phyloP scores from a whole-genome alignment of 2,797 vertebrate genomes.

The Enoplosus armatus region DNA sequence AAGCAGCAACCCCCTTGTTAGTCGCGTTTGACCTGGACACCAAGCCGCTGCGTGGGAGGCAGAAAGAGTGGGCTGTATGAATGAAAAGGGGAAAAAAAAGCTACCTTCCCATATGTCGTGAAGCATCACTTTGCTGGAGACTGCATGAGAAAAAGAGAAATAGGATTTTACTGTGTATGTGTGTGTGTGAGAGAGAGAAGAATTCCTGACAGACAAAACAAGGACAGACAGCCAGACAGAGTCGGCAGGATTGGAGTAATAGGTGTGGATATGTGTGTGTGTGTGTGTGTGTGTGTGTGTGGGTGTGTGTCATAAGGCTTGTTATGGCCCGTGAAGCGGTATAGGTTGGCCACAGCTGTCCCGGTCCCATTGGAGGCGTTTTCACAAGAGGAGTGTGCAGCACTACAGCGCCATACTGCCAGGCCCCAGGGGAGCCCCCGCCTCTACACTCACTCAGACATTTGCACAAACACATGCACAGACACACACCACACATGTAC shows the following conservation, averaged over 20 bases:
- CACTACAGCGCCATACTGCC: slow-evolving; percentile 82
- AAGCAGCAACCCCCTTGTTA: slow-evolving; percentile 34
- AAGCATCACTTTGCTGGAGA: slow-evolving; percentile 56
- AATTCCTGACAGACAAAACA: slow-evolving; percentile 60
- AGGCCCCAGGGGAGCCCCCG: slow-evolving; percentile 82
- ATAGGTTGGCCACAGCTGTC: slow-evolving; percentile 87
- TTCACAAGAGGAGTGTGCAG: slow-evolving; percentile 80
- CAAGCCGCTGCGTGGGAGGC: slow-evolving; percentile 44
- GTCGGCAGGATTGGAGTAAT: slow-evolving; percentile 56
- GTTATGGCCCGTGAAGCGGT: slow-evolving; percentile 82
- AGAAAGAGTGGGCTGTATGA: slow-evolving; percentile 43
- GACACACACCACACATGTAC: slow-evolving; percentile 39
- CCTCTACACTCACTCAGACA: slow-evolving; percentile 64
- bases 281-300: slow-evolving; percentile 52
- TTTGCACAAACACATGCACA: slow-evolving; percentile 44
- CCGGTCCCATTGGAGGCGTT: slow-evolving; percentile 81
- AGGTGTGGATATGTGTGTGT: slow-evolving; percentile 39
- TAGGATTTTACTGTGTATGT: slow-evolving; percentile 35
- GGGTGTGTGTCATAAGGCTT: slow-evolving; percentile 78
- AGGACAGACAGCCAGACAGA: slow-evolving; percentile 65
- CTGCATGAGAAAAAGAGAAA: slow-evolving; percentile 43
- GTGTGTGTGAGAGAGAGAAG: slow-evolving; percentile 24
- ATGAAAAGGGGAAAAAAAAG: slow-evolving; percentile 33
- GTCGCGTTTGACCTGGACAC: slow-evolving; percentile 50
- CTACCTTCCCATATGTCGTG: slow-evolving; percentile 30